phyloP scores from a whole-genome alignment of 2,113 vertebrate genomes.

The Albula goreensis region DNA sequence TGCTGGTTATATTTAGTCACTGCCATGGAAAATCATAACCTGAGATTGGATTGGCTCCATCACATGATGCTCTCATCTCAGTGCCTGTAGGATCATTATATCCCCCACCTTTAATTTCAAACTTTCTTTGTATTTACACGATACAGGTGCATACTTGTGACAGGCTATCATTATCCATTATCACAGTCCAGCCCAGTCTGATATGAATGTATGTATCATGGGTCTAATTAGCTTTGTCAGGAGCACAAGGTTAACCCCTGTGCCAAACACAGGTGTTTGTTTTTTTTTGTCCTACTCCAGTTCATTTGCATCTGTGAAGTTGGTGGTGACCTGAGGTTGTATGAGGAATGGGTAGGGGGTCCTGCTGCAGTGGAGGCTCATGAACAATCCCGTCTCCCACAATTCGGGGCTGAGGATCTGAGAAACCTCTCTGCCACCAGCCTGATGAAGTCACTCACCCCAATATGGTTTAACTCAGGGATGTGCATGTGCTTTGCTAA shows the following conservation, averaged over 20 bases:
- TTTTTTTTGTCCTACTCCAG: background rate
- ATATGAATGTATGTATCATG: conserved; percentile 8
- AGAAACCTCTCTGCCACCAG: background rate
- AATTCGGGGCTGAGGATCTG: background rate
- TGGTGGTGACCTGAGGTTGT: background rate
- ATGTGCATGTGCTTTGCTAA: too few relatives aligned
- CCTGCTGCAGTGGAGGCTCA: background rate
- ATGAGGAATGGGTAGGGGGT: background rate
- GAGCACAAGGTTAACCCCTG: conserved; percentile 16
- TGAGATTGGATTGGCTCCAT: conserved; percentile 46
- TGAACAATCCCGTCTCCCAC: background rate
- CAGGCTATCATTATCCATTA: background rate
- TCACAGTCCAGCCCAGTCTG: background rate
- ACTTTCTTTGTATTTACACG: background rate
- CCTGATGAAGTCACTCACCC: background rate
- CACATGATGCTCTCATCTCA: conserved; percentile 33
- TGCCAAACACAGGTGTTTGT: background rate
- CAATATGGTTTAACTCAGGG: too few relatives aligned
- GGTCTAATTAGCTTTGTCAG: background rate
- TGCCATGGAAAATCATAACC: conserved; percentile 45
- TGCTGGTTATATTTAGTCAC: conserved; percentile 50
- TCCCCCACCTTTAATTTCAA: background rate
- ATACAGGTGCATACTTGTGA: background rate
- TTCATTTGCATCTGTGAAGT: background rate
- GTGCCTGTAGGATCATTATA: conserved; percentile 22